phyloP scores from a whole-genome alignment of 2,113 vertebrate species.

The Artemisiospiza belli region DNA sequence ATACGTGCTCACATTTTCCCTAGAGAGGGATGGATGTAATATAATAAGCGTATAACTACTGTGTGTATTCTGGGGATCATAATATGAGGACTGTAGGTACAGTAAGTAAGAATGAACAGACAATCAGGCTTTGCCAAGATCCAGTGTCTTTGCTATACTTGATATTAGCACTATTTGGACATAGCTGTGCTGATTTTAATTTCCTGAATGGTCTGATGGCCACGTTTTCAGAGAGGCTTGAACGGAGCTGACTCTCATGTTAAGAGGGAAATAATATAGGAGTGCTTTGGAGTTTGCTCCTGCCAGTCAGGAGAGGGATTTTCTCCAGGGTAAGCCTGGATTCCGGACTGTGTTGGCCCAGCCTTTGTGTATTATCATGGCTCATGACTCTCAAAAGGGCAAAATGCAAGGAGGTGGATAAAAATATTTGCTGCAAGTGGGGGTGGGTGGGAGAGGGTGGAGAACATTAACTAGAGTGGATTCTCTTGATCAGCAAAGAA shows the following conservation, averaged over 20 bases:
- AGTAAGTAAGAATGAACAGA: not conserved
- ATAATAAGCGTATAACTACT: not conserved
- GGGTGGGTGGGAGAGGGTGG: rapidly evolving
- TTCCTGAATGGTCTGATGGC: not conserved
- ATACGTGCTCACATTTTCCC: not conserved
- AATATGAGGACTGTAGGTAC: not conserved
- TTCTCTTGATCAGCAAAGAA: not conserved
- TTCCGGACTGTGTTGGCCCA: not conserved
- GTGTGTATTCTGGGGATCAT: not conserved
- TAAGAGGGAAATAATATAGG: slow-evolving; percentile 27
- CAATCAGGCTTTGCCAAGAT: not conserved
- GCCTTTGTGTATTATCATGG: slow-evolving; percentile 19
- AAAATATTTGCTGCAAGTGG: not conserved
- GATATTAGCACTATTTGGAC: not conserved
- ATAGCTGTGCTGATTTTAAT: not conserved
- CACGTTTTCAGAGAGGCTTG: slow-evolving; percentile 17
- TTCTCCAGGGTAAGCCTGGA: slow-evolving; percentile 34
- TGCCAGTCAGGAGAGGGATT: slow-evolving; percentile 50
- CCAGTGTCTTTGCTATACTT: not conserved
- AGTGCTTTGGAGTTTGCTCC: not conserved
- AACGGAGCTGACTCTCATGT: not conserved
- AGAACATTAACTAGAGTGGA: not conserved
- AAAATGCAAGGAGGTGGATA: slow-evolving; percentile 48
- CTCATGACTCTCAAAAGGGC: slow-evolving; percentile 38
- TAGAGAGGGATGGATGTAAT: not conserved